Evolutionary conservation across 2,797 vertebrate species (phyloP).

Genomic region (Lepus oiostolus): DNA sequence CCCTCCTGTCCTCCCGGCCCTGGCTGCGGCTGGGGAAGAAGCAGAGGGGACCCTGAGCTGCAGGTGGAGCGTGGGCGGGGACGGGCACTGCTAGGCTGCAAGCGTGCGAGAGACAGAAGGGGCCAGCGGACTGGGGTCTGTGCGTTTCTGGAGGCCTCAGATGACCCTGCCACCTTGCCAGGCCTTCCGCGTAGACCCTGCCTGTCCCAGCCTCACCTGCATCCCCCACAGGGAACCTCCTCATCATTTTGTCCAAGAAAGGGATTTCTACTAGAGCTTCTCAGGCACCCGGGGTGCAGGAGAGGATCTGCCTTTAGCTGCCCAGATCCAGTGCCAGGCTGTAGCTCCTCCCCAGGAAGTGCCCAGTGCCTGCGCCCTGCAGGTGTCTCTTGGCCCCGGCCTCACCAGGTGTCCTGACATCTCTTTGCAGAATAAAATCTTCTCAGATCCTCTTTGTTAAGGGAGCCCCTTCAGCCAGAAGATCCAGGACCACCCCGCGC

Average conservation of each 20-base stretch:
- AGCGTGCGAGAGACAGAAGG: not conserved
- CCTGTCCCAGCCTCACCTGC: not conserved
- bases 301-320: no score
- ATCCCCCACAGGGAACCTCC: not conserved
- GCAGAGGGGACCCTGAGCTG: no score
- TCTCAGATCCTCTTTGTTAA: not conserved
- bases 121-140: not conserved
- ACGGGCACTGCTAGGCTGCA: no score
- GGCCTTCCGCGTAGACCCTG: not conserved
- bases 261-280: no score
- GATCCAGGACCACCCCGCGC: no score
- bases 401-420: not conserved
- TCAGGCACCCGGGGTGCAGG: no score
- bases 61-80: no score
- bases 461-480: no score
- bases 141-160: not conserved
- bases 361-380: rapidly evolving
- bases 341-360: no score
- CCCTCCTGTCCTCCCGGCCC: not conserved
- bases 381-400: not conserved
- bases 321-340: no score
- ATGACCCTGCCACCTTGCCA: not conserved
- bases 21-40: no score
- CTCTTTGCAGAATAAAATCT: constrained; percentile 30
- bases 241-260: no score